Evolutionary conservation across 2,797 vertebrate species (phyloP).

Genomic region (Peromyscus eremicus): DNA sequence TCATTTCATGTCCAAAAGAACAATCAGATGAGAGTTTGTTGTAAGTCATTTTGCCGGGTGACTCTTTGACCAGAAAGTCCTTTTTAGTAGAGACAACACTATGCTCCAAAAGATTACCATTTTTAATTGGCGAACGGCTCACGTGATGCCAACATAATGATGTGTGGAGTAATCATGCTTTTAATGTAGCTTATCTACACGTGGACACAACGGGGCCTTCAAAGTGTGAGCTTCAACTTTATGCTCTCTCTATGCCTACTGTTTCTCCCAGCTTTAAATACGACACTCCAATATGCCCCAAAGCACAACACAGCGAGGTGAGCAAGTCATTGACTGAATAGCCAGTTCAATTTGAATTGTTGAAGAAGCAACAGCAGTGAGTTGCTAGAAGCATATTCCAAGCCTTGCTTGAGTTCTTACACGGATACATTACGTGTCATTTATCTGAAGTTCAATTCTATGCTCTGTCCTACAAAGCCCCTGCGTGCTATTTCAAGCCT

Average conservation of each 20-base stretch:
- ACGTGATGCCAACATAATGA: not conserved
- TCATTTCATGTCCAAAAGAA: conserved; percentile 27
- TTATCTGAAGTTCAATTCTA: not conserved
- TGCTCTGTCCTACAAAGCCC: not conserved
- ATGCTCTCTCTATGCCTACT: not conserved
- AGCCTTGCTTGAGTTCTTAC: not conserved
- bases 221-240: not conserved
- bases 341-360: conserved; percentile 10
- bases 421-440: not conserved
- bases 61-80: not conserved
- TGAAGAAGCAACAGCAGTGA: not conserved
- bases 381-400: not conserved
- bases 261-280: not conserved
- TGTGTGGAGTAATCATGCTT: not conserved
- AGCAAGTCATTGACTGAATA: not conserved
- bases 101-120: not conserved
- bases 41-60: conserved; percentile 15
- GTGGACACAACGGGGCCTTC: not conserved
- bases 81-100: not conserved
- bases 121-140: not conserved
- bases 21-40: conserved; percentile 24
- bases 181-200: not conserved
- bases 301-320: not conserved
- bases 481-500: not conserved
- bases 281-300: not conserved